Base-by-base conservation (phyloP, 2,797 vertebrate genomes). In the Corythornis leucogaster region DNA sequence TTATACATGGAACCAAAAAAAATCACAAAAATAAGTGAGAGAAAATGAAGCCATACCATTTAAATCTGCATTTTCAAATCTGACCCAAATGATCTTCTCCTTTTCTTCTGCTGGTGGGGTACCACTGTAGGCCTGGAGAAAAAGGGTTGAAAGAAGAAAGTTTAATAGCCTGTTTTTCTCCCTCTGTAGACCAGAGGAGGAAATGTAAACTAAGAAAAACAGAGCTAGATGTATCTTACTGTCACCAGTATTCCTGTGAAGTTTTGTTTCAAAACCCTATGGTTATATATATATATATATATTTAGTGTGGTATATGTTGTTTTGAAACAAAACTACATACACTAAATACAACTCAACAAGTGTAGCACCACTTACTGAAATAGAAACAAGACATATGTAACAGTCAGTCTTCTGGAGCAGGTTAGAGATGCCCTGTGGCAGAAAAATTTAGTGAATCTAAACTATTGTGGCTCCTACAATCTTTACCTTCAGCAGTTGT, bases 71-170 rank as follows among this genome's bases (percentile, higher is more conserved):
- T 98, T 99, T 97, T 99, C 99, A 98, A 99, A 99, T 93, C 99
- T 98, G 97, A 99, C 98, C 99, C 99, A 99, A 59, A 99, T 96
- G 16, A 99, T 98, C 97, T 99, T 99, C 97, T 99, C 99, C 96
- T 99, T 99, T 94, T 99, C 99, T 85, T 99, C 99, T 85, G 98
- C 98, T 64, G 98, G 98, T 61, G 98, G 98, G 61, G 98, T 98
- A 55, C 99, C 98, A n/a, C 99, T 98, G 76, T 99, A 99, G 15
- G 99, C 99, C 99, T 99, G 90, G 2, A 92, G 7, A 87, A 80
- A 91, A 94, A 96, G 30, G 4, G 16, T 89, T 73, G 46, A 69
- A 85, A 91, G 55, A 64, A 76, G 5, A 24, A 80, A 51, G 25
- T 45, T 87, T 31, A 54, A 91, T 2, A 70, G 7, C 18, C 61